phyloP scores from a whole-genome alignment of 2,113 vertebrate species.

The Nothocercus nigrocapillus region DNA sequence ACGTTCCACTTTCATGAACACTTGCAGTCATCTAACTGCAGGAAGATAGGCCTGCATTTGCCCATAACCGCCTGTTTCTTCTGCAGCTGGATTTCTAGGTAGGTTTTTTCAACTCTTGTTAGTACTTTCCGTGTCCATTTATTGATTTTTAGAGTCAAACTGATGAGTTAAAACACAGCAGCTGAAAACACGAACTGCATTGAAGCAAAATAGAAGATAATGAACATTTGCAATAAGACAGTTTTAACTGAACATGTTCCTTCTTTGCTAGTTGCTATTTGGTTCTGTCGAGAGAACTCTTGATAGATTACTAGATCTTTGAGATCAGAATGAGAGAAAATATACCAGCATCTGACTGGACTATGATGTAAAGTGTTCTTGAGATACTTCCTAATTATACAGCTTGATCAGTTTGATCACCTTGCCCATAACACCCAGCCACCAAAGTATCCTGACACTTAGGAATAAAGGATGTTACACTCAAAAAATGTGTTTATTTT shows the following conservation, averaged over 20 bases:
- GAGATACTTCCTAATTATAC: conserved; percentile 64
- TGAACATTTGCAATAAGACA: conserved; percentile 3
- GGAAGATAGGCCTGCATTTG: neutral
- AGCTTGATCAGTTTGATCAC: conserved; percentile 47
- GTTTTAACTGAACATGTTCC: conserved; percentile 82
- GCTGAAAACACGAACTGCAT: neutral
- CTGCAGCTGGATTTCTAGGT: neutral
- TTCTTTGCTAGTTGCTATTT: conserved; percentile 77
- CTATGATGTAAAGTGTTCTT: conserved; percentile 53
- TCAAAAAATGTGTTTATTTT: neutral
- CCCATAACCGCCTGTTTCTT: neutral
- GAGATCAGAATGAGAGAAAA: conserved; percentile 46
- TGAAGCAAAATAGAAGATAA: conserved; percentile 11
- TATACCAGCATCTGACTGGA: conserved; percentile 72
- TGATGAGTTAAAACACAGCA: neutral
- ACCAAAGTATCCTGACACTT: neutral
- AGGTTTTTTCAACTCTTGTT: neutral
- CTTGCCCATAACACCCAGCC: conserved; percentile 21
- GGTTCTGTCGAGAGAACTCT: conserved; percentile 80
- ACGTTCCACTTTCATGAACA: neutral
- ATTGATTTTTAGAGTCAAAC: conserved; percentile 41
- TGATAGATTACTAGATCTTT: conserved; percentile 73
- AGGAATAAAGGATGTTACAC: conserved; percentile 73
- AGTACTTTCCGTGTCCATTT: neutral
- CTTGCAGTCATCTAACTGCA: neutral